Evolutionary conservation across 2,797 vertebrate species (phyloP), one percentile per base, ranked within the genome.

Genomic region (Spea hammondii): DNA sequence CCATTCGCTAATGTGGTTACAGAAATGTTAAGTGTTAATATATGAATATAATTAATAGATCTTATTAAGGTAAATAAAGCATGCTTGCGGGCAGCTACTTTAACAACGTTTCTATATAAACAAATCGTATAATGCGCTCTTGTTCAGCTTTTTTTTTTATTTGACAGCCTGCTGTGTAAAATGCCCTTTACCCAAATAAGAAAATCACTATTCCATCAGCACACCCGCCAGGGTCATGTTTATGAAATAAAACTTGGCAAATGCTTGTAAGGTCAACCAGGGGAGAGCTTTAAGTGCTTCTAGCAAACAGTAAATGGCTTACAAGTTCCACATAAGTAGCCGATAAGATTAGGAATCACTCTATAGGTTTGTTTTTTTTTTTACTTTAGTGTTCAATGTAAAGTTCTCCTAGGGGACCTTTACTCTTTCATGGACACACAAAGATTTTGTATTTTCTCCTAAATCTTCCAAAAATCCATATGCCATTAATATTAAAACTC

Each of bases 171-270:
- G 55, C 69, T 72, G 70, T 59, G 62, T 77, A 81, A 76, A 67
- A 67, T 72, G 47, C 32, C 62, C 53, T 53, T 72, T 76, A 49
- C 69, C 71, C 50, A 72, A 76, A 67, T 66, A 67, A 76, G 68
- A 62, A 76, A 76, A 67, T 76, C 60, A 48, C 73, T 76, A 53
- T 76, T 72, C 54, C 50, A 59, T 72, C 48, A 67, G 64, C 69
- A 77, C 32, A n/a, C 11, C 64, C 57, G 70, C 64, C 62, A 76
- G 68, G 65, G 50, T 69, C 50, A 76, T 67, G 69, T 81, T 76
- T 72, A 72, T 60, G 5, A 60, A 77, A 72, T 62, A 72, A 48
- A 59, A 64, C 79, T 77, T 81, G 65, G 69, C 69, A 77, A 77
- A 71, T 48, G 44, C 79, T 68, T 50, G 14, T 70, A 55, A 71